These are phyloP conservation scores for Passerculus sandwichensis DNA, from an alignment of 2,797 vertebrate species.

Conservation along the genomic window DNA sequence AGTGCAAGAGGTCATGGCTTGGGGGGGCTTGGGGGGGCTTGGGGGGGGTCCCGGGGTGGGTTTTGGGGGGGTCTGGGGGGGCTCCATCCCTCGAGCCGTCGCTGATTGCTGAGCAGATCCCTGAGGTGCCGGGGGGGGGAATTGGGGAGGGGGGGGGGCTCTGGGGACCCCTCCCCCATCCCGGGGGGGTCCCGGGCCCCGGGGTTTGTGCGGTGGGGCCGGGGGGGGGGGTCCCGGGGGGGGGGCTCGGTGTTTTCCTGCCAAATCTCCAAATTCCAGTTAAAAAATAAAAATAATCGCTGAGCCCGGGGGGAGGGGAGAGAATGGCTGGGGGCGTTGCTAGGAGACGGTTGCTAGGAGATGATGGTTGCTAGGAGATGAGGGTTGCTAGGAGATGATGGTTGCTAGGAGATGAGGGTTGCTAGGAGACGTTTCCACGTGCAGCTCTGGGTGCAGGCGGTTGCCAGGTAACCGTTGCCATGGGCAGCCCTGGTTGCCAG, in stretches of 20 bases:
- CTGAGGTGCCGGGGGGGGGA: constrained; percentile 25
- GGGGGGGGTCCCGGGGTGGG: too few relatives aligned
- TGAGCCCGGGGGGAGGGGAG: too few relatives aligned
- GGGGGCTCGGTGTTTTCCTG: neutral
- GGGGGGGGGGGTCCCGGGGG: neutral
- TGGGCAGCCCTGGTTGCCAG: too few relatives aligned
- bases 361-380: too few relatives aligned
- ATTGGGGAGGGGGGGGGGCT: neutral
- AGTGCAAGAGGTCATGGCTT: neutral
- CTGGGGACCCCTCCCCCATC: neutral
- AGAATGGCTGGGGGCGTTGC: too few relatives aligned
- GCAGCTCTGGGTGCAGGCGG: neutral
- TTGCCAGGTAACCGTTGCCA: neutral
- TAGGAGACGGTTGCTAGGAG: too few relatives aligned
- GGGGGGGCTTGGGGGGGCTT: too few relatives aligned
- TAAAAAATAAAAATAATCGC: too few relatives aligned
- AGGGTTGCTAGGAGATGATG: too few relatives aligned
- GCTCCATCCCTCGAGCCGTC: neutral
- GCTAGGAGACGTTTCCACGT: neutral
- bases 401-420: too few relatives aligned
- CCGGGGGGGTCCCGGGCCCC: neutral
- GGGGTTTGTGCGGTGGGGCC: neutral
- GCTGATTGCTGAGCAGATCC: constrained; percentile 41
- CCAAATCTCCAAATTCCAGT: neutral
- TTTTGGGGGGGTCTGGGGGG: neutral